Base-by-base conservation (phyloP, 2,113 vertebrate species). In the Rattus norvegicus region DNA sequence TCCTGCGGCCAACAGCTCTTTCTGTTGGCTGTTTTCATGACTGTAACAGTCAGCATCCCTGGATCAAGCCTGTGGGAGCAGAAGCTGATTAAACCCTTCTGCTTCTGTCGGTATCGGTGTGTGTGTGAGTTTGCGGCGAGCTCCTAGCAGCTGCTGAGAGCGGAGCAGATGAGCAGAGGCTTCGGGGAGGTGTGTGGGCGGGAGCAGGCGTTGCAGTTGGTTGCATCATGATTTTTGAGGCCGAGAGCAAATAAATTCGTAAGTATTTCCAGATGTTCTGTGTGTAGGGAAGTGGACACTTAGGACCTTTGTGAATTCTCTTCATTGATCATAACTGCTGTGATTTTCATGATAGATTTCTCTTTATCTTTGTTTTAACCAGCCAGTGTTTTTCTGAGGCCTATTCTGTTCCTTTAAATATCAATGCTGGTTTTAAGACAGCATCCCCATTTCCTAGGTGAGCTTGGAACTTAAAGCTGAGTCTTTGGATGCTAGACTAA, bases 141-240 rank as follows among this genome's bases (percentile, higher is more conserved):
- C 77, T 91, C 83, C 73, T 30, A 77, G 69, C 39, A 91, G 54
- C 84, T 89, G 39, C 49, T 70, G 26, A 88, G 33, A 96, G 63
- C 17, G 75, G 63, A 92, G 14, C 33, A 75, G 77, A 93, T 96
- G 77, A 96, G 92, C 93, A 92, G 91, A 97, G 90, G 88, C 70
- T 90, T 90, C 5, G n/a, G 92, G 92, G 70, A 87, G 54, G 63
- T 91, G 93, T 96, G 67, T 95, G 96, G 70, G 7, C 90, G 96
- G 70, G 7, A 92, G 83, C 28, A 95, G 86, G 94, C 79, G 43
- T 97, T 96, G 94, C 79, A 3, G 9, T 61, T 92, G 92, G 95
- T 97, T 92, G 77, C 92, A 92, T 97, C 88, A 84, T 93, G 54
- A 81, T n/a, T 90, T 93, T 97, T 97, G 80, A 92, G 88, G 88